phyloP scores from a whole-genome alignment of 2,113 vertebrate species.

The Turdus rufiventris region DNA sequence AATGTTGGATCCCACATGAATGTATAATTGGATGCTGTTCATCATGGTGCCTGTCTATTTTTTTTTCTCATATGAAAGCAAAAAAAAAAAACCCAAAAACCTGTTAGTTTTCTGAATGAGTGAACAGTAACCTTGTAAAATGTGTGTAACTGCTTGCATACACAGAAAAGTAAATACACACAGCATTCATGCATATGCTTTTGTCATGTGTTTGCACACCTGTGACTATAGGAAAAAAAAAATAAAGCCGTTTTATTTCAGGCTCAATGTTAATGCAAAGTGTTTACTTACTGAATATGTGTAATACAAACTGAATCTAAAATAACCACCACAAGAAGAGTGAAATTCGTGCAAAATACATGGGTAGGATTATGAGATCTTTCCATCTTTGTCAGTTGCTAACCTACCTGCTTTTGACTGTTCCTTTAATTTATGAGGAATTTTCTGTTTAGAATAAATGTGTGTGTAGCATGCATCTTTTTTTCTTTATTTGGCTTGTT shows the following conservation, averaged over 20 bases:
- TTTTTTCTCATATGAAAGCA: background rate
- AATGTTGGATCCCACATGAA: constrained; percentile 13
- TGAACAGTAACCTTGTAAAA: constrained; percentile 41
- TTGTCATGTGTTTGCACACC: constrained; percentile 30
- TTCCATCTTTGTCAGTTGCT: background rate
- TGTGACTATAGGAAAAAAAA: background rate
- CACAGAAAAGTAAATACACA: constrained; percentile 1
- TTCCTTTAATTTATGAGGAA: background rate
- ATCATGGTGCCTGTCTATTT: background rate
- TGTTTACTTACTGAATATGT: background rate
- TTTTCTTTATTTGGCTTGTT: background rate
- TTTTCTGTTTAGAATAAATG: background rate
- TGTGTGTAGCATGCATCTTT: background rate
- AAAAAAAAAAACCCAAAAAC: constrained; percentile 3
- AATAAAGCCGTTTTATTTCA: background rate
- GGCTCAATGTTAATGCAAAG: background rate
- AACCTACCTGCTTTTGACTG: background rate
- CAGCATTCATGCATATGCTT: background rate
- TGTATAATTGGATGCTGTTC: constrained; percentile 7
- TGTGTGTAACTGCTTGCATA: background rate
- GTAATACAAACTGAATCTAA: background rate
- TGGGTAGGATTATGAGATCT: background rate
- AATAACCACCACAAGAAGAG: background rate
- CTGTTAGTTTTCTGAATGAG: constrained; percentile 42
- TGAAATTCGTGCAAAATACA: background rate